A percentile compares a stretch with the other conserved stretches of the same genome.
Conservation (phyloP, 1,140 invertebrate species). For the Drosophila albomicans region DNA sequence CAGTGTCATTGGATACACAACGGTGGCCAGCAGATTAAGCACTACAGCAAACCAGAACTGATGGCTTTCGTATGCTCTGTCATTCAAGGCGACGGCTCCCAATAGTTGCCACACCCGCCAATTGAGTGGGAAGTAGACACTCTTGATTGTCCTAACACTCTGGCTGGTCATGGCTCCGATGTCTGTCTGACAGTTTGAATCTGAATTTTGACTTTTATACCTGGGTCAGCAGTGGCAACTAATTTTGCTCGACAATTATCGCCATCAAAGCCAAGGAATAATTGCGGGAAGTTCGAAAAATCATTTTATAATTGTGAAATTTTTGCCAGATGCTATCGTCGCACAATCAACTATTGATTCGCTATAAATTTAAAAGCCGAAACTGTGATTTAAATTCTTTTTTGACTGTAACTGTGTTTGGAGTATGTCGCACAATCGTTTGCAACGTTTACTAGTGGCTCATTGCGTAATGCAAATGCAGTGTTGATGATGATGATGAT, state of each 20-base stretch:
- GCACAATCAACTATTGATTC: too few species aligned
- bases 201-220: constrained; percentile 30
- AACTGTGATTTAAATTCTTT: too few species aligned
- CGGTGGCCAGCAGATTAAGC: constrained; percentile 35
- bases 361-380: too few species aligned
- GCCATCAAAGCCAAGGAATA: constrained; percentile 25
- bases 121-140: constrained; percentile 38
- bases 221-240: not conserved
- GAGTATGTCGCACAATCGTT: not conserved
- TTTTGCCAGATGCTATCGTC: constrained; percentile 10
- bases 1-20: constrained; percentile 37
- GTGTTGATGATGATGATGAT: not conserved
- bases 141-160: not conserved
- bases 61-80: constrained; percentile 1
- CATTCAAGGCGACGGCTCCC: constrained; percentile 48
- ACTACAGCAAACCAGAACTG: constrained; percentile 21
- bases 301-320: constrained; percentile 21
- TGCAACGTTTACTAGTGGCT: constrained; percentile 8
- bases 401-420: not conserved
- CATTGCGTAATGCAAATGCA: not conserved
- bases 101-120: constrained; percentile 31
- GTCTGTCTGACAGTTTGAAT: not conserved
- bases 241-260: constrained; percentile 42
- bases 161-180: not conserved
- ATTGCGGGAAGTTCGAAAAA: constrained; percentile 16